Conservation (phyloP, 2,888 invertebrate genomes). For the Oligia strigilis region DNA sequence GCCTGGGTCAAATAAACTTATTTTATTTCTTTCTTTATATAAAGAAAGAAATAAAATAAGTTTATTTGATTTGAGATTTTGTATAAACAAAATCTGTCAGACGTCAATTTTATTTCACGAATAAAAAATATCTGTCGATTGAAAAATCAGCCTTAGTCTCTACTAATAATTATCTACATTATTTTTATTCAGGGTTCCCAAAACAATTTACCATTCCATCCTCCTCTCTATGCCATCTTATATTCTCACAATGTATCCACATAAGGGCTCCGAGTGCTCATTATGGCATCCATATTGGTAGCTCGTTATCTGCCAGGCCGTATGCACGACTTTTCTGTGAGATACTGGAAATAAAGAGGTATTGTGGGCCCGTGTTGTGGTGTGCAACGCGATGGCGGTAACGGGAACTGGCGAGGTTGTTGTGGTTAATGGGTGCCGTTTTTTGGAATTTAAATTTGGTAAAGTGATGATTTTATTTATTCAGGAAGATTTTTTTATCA, state of each 20-base stretch:
- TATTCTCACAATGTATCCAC: constrained; percentile 73
- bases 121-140: too few relatives aligned
- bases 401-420: constrained; percentile 39
- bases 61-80: too few relatives aligned
- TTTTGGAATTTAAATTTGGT: background rate
- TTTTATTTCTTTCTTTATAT: too few relatives aligned
- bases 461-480: background rate
- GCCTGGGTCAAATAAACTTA: too few relatives aligned
- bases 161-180: background rate
- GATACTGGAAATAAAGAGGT: constrained; percentile 58
- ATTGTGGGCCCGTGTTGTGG: constrained; percentile 43
- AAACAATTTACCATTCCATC: constrained; percentile 22
- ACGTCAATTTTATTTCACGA: too few relatives aligned
- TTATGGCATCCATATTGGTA: constrained; percentile 82
- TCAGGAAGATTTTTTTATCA: too few relatives aligned
- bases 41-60: too few relatives aligned
- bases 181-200: background rate
- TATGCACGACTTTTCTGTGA: constrained; percentile 75
- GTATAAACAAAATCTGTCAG: too few relatives aligned
- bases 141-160: too few relatives aligned
- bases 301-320: constrained; percentile 75
- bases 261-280: constrained; percentile 81
- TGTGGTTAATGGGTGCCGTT: background rate
- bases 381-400: constrained; percentile 33
- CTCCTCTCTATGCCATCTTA: background rate